Evolutionary conservation across 2,797 vertebrate species (phyloP).

Genomic region (Brachymystax lenok): DNA sequence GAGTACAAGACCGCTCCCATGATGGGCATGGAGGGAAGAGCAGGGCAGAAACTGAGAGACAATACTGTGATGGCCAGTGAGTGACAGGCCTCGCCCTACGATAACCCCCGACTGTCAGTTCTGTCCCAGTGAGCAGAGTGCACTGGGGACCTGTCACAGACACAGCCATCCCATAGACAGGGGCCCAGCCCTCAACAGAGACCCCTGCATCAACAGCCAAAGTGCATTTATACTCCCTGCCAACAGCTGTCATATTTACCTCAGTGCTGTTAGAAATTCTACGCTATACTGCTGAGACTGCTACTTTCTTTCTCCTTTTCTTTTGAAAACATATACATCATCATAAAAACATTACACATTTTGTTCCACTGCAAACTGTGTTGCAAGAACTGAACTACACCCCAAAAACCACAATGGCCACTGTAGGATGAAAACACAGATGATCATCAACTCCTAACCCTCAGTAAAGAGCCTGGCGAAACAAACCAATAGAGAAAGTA

Average conservation of each 20-base stretch:
- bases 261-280: slow-evolving; percentile 13
- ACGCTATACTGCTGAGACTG: slow-evolving; percentile 11
- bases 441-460: not conserved
- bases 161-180: slow-evolving; percentile 53
- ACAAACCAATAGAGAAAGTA: slow-evolving; percentile 23
- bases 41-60: slow-evolving; percentile 39
- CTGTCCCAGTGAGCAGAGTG: slow-evolving; percentile 37
- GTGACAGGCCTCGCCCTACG: slow-evolving; percentile 60
- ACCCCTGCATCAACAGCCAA: slow-evolving; percentile 43
- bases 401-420: slow-evolving; percentile 51
- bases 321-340: slow-evolving; percentile 10
- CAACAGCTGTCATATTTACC: slow-evolving; percentile 31
- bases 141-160: slow-evolving; percentile 63
- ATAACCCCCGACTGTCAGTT: slow-evolving; percentile 63
- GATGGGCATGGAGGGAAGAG: slow-evolving; percentile 26
- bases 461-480: slow-evolving; percentile 33
- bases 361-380: slow-evolving; percentile 22
- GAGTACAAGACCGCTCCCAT: slow-evolving; percentile 8
- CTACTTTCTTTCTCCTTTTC: not conserved
- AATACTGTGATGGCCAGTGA: slow-evolving; percentile 53
- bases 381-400: slow-evolving; percentile 35
- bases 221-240: slow-evolving; percentile 36
- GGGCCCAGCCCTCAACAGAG: slow-evolving; percentile 31
- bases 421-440: slow-evolving; percentile 38
- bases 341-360: slow-evolving; percentile 22